Conservation (phyloP, 2,113 vertebrate genomes). For the Mustela lutreola region DNA sequence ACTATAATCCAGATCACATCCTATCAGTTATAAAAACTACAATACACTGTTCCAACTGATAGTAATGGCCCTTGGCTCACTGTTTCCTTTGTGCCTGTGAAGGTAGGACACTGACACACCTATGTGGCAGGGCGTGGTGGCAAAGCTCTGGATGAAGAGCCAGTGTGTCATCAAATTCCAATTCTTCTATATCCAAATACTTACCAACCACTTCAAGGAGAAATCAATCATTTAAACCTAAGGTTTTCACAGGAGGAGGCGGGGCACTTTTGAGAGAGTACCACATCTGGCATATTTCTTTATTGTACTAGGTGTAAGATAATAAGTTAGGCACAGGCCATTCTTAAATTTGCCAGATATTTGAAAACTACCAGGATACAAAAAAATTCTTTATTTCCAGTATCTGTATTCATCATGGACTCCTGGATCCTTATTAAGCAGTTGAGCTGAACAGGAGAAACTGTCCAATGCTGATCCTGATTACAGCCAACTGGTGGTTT, state of each 20-base stretch:
- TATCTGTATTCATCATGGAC: constrained; percentile 18
- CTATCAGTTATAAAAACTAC: constrained; percentile 16
- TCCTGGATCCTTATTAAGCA: background rate
- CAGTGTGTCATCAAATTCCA: background rate
- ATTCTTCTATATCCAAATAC: background rate
- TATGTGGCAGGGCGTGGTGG: background rate
- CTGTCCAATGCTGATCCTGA: constrained; percentile 32
- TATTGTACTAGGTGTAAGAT: background rate
- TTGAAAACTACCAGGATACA: constrained; percentile 19
- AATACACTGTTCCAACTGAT: background rate
- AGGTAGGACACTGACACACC: background rate
- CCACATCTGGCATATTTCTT: background rate
- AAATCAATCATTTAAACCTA: background rate
- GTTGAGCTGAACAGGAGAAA: background rate
- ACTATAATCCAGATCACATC: background rate
- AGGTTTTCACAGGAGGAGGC: background rate
- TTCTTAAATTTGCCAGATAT: constrained; percentile 13
- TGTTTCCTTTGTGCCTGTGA: background rate
- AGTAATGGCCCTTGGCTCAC: background rate
- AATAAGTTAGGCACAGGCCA: background rate
- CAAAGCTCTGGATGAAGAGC: background rate
- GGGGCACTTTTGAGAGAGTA: background rate
- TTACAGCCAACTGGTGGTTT: background rate
- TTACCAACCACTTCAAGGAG: background rate
- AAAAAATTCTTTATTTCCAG: background rate